Evolutionary conservation across 2,797 vertebrate genomes (phyloP).

Genomic region (Spinus olivaceus): DNA sequence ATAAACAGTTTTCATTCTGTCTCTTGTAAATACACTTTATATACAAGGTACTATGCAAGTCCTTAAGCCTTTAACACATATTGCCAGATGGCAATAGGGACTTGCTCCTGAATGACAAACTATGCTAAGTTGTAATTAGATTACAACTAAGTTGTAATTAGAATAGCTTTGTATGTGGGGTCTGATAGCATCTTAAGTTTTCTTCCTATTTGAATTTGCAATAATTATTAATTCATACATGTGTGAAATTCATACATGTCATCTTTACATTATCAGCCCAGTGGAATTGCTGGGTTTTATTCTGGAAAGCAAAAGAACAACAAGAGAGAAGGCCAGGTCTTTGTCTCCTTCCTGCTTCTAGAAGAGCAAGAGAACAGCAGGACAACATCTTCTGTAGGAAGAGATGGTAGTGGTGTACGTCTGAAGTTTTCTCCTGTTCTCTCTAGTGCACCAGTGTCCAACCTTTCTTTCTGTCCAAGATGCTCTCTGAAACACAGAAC

Average conservation of each 20-base stretch:
- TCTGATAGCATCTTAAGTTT: neutral
- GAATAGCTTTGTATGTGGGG: neutral
- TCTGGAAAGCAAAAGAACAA: neutral
- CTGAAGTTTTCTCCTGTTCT: neutral
- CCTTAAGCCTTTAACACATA: neutral
- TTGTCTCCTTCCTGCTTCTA: neutral
- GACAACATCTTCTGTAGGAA: neutral
- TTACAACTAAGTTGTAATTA: neutral
- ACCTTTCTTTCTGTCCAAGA: neutral
- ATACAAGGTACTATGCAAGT: neutral
- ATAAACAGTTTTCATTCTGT: neutral
- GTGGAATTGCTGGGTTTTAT: neutral
- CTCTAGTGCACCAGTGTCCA: neutral
- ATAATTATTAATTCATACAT: neutral
- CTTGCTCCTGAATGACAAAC: constrained; percentile 18
- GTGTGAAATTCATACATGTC: neutral
- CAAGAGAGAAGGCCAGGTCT: neutral
- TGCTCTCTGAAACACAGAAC: neutral
- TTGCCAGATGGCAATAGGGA: constrained; percentile 7
- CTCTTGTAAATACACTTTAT: neutral
- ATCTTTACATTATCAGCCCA: neutral
- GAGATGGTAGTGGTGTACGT: neutral
- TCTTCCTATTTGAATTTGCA: neutral
- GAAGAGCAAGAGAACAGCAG: neutral
- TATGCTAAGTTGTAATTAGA: neutral